These are phyloP conservation scores for Cryptus viduatorius DNA, from an alignment of 2,888 invertebrate species.

Conservation along the genomic window DNA sequence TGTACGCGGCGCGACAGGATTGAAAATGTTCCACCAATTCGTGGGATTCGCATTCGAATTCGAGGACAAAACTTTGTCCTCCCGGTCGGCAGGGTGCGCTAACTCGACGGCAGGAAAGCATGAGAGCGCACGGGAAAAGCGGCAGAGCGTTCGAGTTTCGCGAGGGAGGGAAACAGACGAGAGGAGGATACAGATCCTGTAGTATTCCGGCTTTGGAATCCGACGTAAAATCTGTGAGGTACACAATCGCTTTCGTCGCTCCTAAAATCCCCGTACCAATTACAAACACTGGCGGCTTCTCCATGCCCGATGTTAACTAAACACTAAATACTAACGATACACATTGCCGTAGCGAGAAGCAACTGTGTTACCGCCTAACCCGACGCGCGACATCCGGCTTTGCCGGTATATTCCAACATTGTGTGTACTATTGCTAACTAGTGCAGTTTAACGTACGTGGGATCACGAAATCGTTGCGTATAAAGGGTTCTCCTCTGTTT, in stretches of 20 bases:
- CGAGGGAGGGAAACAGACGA: slow-evolving; percentile 33
- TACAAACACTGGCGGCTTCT: slow-evolving; percentile 84
- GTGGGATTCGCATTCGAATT: slow-evolving; percentile 33
- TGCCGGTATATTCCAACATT: slow-evolving; percentile 39
- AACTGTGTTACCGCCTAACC: slow-evolving; percentile 49
- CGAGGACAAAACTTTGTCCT: slow-evolving; percentile 71
- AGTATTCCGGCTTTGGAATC: slow-evolving; percentile 63
- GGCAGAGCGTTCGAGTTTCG: background rate
- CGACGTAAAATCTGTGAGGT: slow-evolving; percentile 81
- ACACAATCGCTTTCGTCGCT: slow-evolving; percentile 82
- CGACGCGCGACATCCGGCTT: slow-evolving; percentile 22
- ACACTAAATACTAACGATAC: slow-evolving; percentile 84
- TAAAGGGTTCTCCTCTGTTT: background rate
- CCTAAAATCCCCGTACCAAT: slow-evolving; percentile 82
- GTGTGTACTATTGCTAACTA: slow-evolving; percentile 53
- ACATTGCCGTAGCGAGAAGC: slow-evolving; percentile 70
- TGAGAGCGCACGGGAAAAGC: slow-evolving; percentile 20
- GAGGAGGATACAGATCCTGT: slow-evolving; percentile 30
- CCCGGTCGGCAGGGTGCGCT: slow-evolving; percentile 4
- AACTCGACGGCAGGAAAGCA: slow-evolving; percentile 37
- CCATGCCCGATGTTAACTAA: slow-evolving; percentile 81
- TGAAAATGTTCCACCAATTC: slow-evolving; percentile 74
- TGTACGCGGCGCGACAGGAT: slow-evolving; percentile 64
- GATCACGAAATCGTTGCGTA: slow-evolving; percentile 38
- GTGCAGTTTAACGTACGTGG: slow-evolving; percentile 45